A percentile compares a stretch with the other conserved stretches of the same genome.
Evolutionary conservation across 2,888 invertebrate genomes (phyloP).

Genomic region (Caenorhabditis parvicauda): DNA sequence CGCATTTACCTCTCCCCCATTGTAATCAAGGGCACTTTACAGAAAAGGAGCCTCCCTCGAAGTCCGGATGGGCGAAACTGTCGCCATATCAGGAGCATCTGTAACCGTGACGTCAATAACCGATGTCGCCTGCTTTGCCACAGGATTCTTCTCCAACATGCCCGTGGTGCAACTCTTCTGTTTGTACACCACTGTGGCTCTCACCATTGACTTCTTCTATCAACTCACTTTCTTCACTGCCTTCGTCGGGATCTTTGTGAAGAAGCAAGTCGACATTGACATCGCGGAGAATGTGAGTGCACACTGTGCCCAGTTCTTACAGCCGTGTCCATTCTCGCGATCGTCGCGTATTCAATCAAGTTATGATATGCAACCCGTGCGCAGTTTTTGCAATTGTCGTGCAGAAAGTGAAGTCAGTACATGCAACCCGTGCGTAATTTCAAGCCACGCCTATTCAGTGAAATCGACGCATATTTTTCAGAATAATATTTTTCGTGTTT

Average conservation of each 20-base stretch:
- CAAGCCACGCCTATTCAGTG: too few species aligned
- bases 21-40: constrained; percentile 5
- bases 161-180: constrained; percentile 59
- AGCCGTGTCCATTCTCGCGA: background rate
- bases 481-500: too few species aligned
- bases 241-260: constrained; percentile 43
- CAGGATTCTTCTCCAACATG: constrained; percentile 57
- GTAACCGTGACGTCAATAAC: constrained; percentile 48
- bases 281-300: constrained; percentile 14
- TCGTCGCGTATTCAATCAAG: background rate
- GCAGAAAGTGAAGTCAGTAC: too few species aligned
- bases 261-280: constrained; percentile 39
- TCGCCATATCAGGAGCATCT: constrained; percentile 45
- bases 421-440: too few species aligned
- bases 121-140: constrained; percentile 59
- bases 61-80: constrained; percentile 38
- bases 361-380: background rate
- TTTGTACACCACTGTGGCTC: constrained; percentile 54
- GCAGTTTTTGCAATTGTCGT: too few species aligned
- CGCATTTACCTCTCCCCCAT: background rate
- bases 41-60: constrained; percentile 40
- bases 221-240: constrained; percentile 60
- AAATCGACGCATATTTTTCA: too few species aligned
- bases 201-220: constrained; percentile 57
- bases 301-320: background rate